Evolutionary conservation across 35 echinoderm and acorn worm species (phyloP), one percentile per base, ranked within the genome.

Genomic region (Nesometra sesokonis): DNA sequence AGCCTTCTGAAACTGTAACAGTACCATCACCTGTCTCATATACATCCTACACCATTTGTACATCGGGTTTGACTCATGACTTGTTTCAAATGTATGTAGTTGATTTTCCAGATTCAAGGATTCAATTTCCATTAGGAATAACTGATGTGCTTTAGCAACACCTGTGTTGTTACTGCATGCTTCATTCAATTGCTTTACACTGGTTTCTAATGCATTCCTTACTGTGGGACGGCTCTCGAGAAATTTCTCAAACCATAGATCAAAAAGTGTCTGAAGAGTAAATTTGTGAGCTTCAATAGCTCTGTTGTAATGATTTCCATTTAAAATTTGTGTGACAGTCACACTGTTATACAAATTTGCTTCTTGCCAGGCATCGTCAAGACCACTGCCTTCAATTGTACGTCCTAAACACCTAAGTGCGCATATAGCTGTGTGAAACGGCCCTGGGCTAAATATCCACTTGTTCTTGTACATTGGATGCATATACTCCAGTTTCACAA

Each of bases 261-360:
- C 86, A 8, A 37, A 87, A 32, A 87, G 80, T 43, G 38, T 33
- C 43, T 87, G 86, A 29, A 80, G 86, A 13, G 86, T 87, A 35
- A 80, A 43, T 78, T 79, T 33, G 80, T 78, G 86, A 30, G 86
- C 86, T 80, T 80, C 86, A 39, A 80, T 21, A 32, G 86, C 86
- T 17, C 86, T 19, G 30, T 77, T 87, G 32, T 87, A 79, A 29
- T 87, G 86, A 77, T 77, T 87, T 31, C 86, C 86, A 80, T 87
- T 87, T 11, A 40, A 80, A 21, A 87, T 79, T 79, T 87, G 86
- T 80, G n/a, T 87, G 35, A 80, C 86, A 29, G 39, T 77, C 19
- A 80, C 86, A 29, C 77, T 38, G 31, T 39, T 87, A 35, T 87
- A 87, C 31, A 87, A 36, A 11, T 87, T 40, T 23, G 86, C 67